Percentiles rank a stretch among this genome's conserved stretches.
Conservation (phyloP, 2,888 invertebrate genomes). For the Dynastes maya region DNA sequence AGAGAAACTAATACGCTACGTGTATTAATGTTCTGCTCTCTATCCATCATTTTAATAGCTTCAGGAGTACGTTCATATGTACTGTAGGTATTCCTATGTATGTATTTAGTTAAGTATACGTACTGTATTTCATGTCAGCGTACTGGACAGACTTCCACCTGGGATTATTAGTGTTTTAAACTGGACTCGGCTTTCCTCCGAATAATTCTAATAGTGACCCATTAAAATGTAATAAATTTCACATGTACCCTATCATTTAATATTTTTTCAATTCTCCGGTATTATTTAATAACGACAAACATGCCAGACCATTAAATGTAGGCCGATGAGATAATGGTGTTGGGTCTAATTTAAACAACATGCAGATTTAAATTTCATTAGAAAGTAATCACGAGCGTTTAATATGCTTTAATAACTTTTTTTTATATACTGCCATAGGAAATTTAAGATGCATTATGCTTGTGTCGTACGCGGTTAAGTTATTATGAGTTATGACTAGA, state of each 20-base stretch:
- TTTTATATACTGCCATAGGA: slow-evolving; percentile 51
- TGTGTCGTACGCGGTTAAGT: background rate
- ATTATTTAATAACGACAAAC: slow-evolving; percentile 41
- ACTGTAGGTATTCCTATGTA: background rate
- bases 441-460: background rate
- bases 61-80: background rate
- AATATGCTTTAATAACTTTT: slow-evolving; percentile 58
- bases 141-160: background rate
- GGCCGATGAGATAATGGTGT: slow-evolving; percentile 23
- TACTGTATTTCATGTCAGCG: slow-evolving; percentile 1
- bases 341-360: slow-evolving; percentile 52
- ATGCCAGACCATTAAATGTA: slow-evolving; percentile 24
- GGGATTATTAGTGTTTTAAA: slow-evolving; percentile 23
- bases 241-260: slow-evolving; percentile 36
- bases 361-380: slow-evolving; percentile 64
- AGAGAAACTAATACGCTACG: background rate
- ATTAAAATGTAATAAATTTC: slow-evolving; percentile 41
- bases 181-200: slow-evolving; percentile 19
- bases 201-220: slow-evolving; percentile 43
- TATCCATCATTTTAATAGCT: slow-evolving; percentile 15
- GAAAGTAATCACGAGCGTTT: slow-evolving; percentile 63
- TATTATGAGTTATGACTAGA: background rate
- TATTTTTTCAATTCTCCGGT: slow-evolving; percentile 20
- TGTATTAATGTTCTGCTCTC: slow-evolving; percentile 14
- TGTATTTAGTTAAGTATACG: background rate